Evolutionary conservation across 2,797 vertebrate species (phyloP), one percentile per base, ranked within the genome.

Genomic region (Peromyscus melanophrys): DNA sequence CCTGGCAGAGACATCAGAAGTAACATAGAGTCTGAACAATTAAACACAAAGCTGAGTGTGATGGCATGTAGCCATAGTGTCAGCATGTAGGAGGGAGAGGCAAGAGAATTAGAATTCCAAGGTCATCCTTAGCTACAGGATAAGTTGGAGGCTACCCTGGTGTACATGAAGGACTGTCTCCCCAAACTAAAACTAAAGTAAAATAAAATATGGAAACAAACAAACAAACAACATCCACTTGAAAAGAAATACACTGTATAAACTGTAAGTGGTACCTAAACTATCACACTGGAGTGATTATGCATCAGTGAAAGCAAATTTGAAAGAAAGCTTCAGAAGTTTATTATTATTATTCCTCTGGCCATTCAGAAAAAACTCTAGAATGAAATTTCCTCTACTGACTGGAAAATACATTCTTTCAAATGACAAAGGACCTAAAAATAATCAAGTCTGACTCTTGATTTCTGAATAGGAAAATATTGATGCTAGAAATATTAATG

Each of bases 331-430:
- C 21, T 52, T 27, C 17, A 52, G 23, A 8, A 14, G 12, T n/a
- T 65, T 85, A n/a, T 49, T 69, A n/a, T 23, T 92, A 29, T 23
- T 92, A 29, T 63, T 93, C 8, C 59, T 80, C 37, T 82, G 57
- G n/a, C 73, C 55, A 69, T 59, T 94, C 52, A 87, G 77, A 93
- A 89, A 1, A 94, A 27, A 59, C 75, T 89, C 52, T 76, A 83
- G 89, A 92, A 83, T 25, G 75, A 76, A 91, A 61, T 49, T 23
- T 49, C 25, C n/a, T 76, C 29, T 86, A 65, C 27, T 82, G 7
- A 71, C 34, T 16, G 13, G 84, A 92, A 13, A 37, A 43, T 57
- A 14, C 71, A 75, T 52, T 92, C 89, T 90, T 90, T 85, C 19
- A 93, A 77, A 61, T 46, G 80, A 2, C 46, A 76, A 81, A 25